Percentiles rank a stretch among this genome's conserved stretches.
Conservation (phyloP, 2,797 vertebrate genomes). For the Sylvilagus floridanus region DNA sequence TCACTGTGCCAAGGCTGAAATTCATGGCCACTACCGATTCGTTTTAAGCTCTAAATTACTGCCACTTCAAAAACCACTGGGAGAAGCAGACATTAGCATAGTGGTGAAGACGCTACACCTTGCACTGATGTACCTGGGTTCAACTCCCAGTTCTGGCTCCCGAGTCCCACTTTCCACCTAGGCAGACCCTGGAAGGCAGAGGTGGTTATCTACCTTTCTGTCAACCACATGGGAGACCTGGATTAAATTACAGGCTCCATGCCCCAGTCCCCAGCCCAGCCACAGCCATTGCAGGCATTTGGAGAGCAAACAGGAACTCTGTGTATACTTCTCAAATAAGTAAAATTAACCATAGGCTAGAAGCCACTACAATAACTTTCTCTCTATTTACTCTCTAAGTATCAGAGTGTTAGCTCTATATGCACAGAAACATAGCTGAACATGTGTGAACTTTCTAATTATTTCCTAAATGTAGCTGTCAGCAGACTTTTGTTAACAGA, state of each 20-base stretch:
- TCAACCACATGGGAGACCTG: too few species aligned
- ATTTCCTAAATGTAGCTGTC: not conserved
- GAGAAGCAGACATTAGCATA: not conserved
- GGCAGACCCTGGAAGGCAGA: too few species aligned
- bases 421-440: not conserved
- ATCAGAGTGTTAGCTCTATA: not conserved
- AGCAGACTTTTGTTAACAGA: not conserved
- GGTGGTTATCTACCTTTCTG: too few species aligned
- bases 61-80: constrained; percentile 33
- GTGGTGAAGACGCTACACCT: too few species aligned
- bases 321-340: too few species aligned
- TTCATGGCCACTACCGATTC: not conserved
- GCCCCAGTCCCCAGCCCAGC: too few species aligned
- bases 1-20: constrained; percentile 16
- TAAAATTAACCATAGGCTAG: not conserved
- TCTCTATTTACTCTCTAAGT: not conserved
- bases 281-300: too few species aligned
- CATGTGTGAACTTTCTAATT: not conserved
- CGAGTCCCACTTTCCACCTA: too few species aligned
- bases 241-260: too few species aligned
- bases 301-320: too few species aligned
- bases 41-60: constrained; percentile 39
- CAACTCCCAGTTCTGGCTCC: too few species aligned
- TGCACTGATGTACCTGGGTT: too few species aligned
- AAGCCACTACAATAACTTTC: not conserved